Base-by-base conservation (phyloP, 2,797 vertebrate species). In the Enteromius unitaeniatus region DNA sequence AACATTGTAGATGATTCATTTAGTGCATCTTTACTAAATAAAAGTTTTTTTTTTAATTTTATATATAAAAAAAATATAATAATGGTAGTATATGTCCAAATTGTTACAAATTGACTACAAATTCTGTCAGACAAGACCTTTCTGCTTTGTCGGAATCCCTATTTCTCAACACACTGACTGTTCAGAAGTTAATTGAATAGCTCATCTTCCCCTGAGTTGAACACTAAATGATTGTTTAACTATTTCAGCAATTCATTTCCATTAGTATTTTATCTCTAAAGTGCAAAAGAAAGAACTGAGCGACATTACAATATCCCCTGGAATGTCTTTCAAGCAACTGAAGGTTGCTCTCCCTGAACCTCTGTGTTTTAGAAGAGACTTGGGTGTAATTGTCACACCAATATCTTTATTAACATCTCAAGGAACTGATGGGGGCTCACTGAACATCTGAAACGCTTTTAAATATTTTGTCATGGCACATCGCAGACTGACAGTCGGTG, bases 351-450 rank as follows among this genome's bases (percentile, higher is more conserved):
- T 84, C 84, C 74, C 31, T 64, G 58, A 86, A 82, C 64, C 49
- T 77, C 60, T 73, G 55, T 77, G 85, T 79, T 88, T 85, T 79
- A 86, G 73, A 67, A 82, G 72, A 55, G 79, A 87, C 79, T 81
- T 74, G 68, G 62, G 73, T 78, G 67, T 85, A 87, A 88, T 84
- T 87, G 81, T 85, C 76, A 77, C 42, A 82, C 53, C 51, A 2
- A 19, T 87, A 88, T 87, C 79, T 80, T 87, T 88, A 86, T 81
- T 84, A 88, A 87, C 86, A 87, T 89, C 79, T 84, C 31, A 49
- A 67, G 76, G 76, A 86, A 87, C 40, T 17, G 49, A 85, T 78
- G 79, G 86, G 40, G 70, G 72, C 45, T 77, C 69, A 84, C 81
- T 84, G 79, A 87, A 76, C 49, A 85, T 87, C 78, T 70, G 62